Base-by-base conservation (phyloP, 2,888 invertebrate species). In the Hyposoter didymator region DNA sequence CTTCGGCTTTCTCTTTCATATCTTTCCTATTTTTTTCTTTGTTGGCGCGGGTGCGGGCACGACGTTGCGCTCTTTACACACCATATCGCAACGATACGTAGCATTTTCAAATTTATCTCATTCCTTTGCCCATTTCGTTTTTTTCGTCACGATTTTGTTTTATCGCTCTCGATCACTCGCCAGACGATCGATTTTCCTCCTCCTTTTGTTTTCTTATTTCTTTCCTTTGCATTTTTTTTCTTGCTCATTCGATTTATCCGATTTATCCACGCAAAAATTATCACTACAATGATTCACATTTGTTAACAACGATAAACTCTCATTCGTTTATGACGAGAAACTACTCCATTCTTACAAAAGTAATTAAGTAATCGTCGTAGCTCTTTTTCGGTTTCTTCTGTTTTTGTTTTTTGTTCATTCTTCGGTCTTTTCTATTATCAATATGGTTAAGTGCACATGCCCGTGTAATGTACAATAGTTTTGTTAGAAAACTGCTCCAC, bases 31-130 rank as follows among this genome's bases (percentile, higher is more conserved):
- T 70, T 49, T 32, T 49, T 59, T 1, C 5, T 14, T 28, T 59
- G 49, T 49, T 49, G 47, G n/a, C 49, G n/a, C 28, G n/a, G n/a
- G n/a, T n/a, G 28, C 59, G 35, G 22, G 39, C 39, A 2, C 45
- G 19, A 66, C 66, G 22, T 76, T 75, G 49, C 49, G 66, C 64
- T 72, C 39, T 35, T 49, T 49, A 32, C 64, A 49, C 49, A 32
- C 73, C 64, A 66, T 32, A 62, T 55, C 62, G 78, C 67, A 86
- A 87, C 84, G 67, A 89, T 88, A 88, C 72, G 88, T 89, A 88
- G 88, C 79, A 88, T 85, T 88, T 88, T 87, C 79, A 86, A 88
- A 89, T 85, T 86, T 59, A 14, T 55, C 19, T 22, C 45, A 62
- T 59, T 39, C 10, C 19, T 45, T 69, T 76, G 8, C 28, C 28